Percentiles rank a stretch among this genome's conserved stretches.
phyloP scores from a whole-genome alignment of 2,113 vertebrate genomes.

The Eonycteris spelaea region DNA sequence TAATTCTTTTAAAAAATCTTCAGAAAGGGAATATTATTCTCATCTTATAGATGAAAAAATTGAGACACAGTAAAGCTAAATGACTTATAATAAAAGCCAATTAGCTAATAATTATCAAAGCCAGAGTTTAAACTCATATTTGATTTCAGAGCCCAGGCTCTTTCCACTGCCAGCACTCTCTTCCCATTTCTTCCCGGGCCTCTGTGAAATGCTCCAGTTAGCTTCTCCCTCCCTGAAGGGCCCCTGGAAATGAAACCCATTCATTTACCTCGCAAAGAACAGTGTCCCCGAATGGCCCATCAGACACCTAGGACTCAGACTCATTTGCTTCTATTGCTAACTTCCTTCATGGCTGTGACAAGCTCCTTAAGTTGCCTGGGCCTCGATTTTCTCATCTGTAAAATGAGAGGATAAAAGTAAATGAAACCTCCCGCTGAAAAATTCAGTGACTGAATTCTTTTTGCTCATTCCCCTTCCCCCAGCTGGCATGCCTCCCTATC shows the following conservation, averaged over 20 bases:
- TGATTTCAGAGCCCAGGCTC: neutral
- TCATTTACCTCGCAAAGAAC: neutral
- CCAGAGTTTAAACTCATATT: neutral
- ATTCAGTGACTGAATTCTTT: neutral
- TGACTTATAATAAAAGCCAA: neutral
- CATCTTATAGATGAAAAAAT: slow-evolving; percentile 24
- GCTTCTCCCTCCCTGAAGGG: neutral
- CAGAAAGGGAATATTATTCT: neutral
- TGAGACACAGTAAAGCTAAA: neutral
- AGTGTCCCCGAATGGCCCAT: neutral
- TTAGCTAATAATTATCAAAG: neutral
- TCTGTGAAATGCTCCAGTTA: neutral
- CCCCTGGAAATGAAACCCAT: neutral
- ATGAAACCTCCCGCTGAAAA: neutral
- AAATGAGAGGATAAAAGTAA: neutral
- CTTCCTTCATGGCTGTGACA: neutral
- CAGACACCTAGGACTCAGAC: neutral
- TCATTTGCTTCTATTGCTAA: neutral
- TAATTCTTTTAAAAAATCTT: neutral
- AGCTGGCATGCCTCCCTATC: neutral
- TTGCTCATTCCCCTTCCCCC: rapidly evolving
- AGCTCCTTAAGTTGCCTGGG: neutral
- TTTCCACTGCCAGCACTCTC: neutral
- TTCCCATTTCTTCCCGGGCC: neutral
- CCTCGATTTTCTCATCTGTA: neutral